These are phyloP conservation scores for Agapostemon virescens DNA, from an alignment of 2,888 invertebrate species.

Conservation along the genomic window DNA sequence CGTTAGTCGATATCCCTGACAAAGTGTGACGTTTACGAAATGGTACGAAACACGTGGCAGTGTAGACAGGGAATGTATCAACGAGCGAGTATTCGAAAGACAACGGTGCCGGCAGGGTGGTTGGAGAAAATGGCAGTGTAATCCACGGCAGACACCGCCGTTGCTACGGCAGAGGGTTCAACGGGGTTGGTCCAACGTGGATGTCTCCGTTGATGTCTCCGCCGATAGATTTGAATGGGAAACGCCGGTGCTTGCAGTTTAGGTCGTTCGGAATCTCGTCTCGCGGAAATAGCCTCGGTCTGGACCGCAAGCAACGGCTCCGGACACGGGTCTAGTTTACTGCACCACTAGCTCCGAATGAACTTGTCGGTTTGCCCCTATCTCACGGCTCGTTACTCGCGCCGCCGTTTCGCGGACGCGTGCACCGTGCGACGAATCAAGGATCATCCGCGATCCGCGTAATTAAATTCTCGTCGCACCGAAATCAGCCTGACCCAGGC, in stretches of 20 bases:
- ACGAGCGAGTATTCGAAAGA: not conserved
- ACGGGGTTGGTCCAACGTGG: no score
- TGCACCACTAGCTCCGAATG: conserved; percentile 52
- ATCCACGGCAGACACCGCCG: not conserved
- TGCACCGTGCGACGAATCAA: not conserved
- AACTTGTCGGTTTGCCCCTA: conserved; percentile 52
- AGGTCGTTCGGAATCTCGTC: not conserved
- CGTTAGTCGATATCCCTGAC: no score
- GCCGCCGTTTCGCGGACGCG: conserved; percentile 8
- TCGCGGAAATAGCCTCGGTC: conserved; percentile 26
- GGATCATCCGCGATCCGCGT: conserved; percentile 13
- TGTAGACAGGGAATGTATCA: not conserved
- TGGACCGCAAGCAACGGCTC: conserved; percentile 48
- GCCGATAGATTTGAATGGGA: not conserved
- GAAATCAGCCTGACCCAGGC: conserved; percentile 31
- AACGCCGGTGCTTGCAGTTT: not conserved
- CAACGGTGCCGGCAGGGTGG: not conserved
- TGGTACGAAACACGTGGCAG: conserved; percentile 1
- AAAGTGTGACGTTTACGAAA: no score
- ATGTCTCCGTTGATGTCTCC: not conserved
- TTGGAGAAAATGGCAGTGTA: not conserved
- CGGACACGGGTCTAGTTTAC: conserved; percentile 48
- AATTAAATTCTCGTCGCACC: conserved; percentile 37
- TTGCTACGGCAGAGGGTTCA: not conserved
- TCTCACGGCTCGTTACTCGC: conserved; percentile 52